Conservation (phyloP, 2,797 vertebrate species). For the Notolepis coatsorum region DNA sequence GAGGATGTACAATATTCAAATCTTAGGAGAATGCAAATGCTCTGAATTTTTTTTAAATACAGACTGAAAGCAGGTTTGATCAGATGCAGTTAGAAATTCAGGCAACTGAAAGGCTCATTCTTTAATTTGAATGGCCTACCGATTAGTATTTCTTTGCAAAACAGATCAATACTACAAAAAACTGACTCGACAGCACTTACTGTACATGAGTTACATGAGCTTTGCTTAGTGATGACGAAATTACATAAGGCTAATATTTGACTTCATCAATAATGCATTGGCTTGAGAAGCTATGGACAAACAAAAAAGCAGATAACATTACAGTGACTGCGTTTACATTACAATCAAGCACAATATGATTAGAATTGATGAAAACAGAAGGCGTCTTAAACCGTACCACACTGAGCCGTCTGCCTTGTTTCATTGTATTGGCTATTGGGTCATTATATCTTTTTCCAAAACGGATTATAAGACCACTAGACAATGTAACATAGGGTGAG, state of each 20-base stretch:
- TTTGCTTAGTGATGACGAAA: slow-evolving; percentile 41
- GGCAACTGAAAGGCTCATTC: background rate
- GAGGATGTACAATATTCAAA: slow-evolving; percentile 24
- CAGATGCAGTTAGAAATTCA: background rate
- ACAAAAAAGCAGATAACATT: background rate
- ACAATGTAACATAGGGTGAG: too few relatives aligned
- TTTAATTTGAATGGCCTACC: background rate
- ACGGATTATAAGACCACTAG: background rate
- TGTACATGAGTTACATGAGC: background rate
- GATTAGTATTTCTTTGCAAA: background rate
- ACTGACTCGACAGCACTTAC: background rate
- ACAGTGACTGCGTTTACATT: background rate
- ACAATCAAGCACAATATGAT: background rate
- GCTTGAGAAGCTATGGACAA: background rate
- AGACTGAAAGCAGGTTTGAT: background rate
- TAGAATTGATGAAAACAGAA: too few relatives aligned
- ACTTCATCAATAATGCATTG: slow-evolving; percentile 34
- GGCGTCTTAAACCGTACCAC: background rate
- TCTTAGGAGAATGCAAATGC: background rate
- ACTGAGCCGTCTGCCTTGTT: background rate
- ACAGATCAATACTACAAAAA: background rate
- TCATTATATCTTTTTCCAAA: background rate
- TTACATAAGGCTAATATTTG: slow-evolving; percentile 7
- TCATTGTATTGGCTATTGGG: background rate
- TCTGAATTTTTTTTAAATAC: slow-evolving; percentile 3